Evolutionary conservation across 1,140 invertebrate species (phyloP).

Genomic region (Papilio polyxenes): DNA sequence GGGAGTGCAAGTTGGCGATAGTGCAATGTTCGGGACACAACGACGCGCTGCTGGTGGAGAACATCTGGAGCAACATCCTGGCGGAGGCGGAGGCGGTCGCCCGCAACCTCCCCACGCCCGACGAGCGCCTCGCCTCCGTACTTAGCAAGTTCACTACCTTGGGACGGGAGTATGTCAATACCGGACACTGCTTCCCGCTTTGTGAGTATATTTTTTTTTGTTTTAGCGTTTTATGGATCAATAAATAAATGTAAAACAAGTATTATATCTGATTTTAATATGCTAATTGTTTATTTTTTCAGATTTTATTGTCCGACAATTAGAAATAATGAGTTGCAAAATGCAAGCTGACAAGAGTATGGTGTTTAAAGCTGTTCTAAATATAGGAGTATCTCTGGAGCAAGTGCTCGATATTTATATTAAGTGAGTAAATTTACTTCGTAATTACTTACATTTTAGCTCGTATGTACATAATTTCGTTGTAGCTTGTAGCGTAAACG

Average conservation of each 20-base stretch:
- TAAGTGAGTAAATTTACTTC: too few species aligned
- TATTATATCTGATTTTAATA: not conserved
- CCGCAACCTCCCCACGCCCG: constrained; percentile 67
- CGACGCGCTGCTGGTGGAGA: constrained; percentile 87
- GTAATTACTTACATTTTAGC: constrained; percentile 43
- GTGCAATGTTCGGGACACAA: constrained; percentile 92
- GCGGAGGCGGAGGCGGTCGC: constrained; percentile 78
- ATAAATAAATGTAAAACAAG: not conserved
- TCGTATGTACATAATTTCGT: constrained; percentile 26
- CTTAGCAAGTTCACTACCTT: constrained; percentile 88
- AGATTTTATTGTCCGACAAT: constrained; percentile 87
- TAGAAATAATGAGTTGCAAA: constrained; percentile 88
- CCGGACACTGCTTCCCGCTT: constrained; percentile 88
- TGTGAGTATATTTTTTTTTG: constrained; percentile 75
- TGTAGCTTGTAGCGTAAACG: too few species aligned
- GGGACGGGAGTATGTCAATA: constrained; percentile 86
- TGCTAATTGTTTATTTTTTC: constrained; percentile 51
- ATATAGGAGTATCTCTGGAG: constrained; percentile 86
- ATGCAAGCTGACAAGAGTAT: constrained; percentile 84
- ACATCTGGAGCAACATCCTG: constrained; percentile 90
- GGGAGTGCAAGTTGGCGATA: constrained; percentile 93
- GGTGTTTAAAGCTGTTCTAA: constrained; percentile 85
- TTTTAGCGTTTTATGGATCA: not conserved
- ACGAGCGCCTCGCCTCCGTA: constrained; percentile 85
- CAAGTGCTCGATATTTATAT: constrained; percentile 88